Percentiles rank a stretch among this genome's conserved stretches.
These are phyloP conservation scores for Strigops habroptila DNA, from an alignment of 2,113 vertebrate species.

Conservation along the genomic window DNA sequence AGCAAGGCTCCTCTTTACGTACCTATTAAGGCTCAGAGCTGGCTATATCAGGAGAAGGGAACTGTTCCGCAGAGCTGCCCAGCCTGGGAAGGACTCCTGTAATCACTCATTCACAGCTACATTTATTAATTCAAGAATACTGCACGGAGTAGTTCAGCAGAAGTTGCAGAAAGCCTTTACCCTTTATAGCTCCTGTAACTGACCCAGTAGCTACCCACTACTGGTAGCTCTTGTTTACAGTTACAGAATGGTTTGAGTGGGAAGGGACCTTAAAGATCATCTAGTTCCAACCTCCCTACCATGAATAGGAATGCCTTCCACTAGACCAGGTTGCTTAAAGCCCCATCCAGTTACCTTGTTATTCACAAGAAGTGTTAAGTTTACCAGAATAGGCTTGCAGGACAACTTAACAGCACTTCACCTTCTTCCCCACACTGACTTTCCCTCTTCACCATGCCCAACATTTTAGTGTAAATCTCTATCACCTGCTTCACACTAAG, in stretches of 20 bases:
- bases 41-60: fast-evolving
- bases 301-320: neutral
- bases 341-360: no score
- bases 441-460: neutral
- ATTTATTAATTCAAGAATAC: neutral
- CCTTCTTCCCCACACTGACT: neutral
- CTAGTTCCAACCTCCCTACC: no score
- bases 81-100: neutral
- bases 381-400: neutral
- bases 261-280: neutral
- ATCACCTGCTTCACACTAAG: neutral
- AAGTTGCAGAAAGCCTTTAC: neutral
- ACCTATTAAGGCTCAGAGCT: neutral
- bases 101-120: neutral
- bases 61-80: neutral
- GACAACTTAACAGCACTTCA: neutral
- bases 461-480: fast-evolving
- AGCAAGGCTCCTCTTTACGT: neutral
- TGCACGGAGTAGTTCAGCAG: neutral
- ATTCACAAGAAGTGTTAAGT: neutral
- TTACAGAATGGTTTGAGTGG: neutral
- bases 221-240: neutral
- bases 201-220: neutral
- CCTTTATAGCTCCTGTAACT: neutral
- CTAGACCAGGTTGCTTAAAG: neutral